Percentiles rank a stretch among this genome's conserved stretches.
These are phyloP conservation scores for Myotis planiceps DNA, from an alignment of 2,797 vertebrate genomes.

Conservation along the genomic window DNA sequence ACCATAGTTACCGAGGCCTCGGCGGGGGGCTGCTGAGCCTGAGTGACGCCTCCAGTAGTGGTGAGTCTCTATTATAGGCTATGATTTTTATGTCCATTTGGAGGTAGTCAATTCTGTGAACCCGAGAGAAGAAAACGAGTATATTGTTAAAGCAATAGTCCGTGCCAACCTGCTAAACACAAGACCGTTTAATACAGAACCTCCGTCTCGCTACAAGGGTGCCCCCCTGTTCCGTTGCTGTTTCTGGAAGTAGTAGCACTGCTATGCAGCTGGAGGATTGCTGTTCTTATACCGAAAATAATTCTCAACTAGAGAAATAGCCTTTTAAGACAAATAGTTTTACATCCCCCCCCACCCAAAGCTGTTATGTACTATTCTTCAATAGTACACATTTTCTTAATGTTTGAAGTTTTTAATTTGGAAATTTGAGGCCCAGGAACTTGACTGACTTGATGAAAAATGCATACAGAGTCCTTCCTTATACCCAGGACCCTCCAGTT, in stretches of 20 bases:
- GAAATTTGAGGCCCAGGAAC: not conserved
- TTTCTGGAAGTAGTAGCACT: not conserved
- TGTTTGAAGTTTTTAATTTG: conserved; percentile 16
- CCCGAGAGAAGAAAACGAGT: not conserved
- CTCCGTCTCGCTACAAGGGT: not conserved
- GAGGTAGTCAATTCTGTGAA: not conserved
- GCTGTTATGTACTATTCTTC: not conserved
- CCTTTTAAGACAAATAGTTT: not conserved
- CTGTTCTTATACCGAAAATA: not conserved
- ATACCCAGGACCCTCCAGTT: not conserved
- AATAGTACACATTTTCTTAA: not conserved
- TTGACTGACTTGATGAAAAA: not conserved
- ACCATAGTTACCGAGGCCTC: conserved; percentile 92
- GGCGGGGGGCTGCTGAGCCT: conserved; percentile 91
- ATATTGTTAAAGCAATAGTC: not conserved
- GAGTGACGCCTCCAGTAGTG: conserved; percentile 90
- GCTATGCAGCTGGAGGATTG: not conserved
- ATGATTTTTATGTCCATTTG: not conserved
- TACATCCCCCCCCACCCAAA: not conserved
- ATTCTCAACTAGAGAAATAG: not conserved
- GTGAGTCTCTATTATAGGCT: conserved; percentile 84
- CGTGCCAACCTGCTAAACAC: not conserved
- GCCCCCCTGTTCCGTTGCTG: not conserved
- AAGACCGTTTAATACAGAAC: not conserved
- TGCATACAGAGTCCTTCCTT: not conserved